Evolutionary conservation across 2,113 vertebrate species (phyloP), one percentile per base, ranked within the genome.

Genomic region (Macquaria australasica): DNA sequence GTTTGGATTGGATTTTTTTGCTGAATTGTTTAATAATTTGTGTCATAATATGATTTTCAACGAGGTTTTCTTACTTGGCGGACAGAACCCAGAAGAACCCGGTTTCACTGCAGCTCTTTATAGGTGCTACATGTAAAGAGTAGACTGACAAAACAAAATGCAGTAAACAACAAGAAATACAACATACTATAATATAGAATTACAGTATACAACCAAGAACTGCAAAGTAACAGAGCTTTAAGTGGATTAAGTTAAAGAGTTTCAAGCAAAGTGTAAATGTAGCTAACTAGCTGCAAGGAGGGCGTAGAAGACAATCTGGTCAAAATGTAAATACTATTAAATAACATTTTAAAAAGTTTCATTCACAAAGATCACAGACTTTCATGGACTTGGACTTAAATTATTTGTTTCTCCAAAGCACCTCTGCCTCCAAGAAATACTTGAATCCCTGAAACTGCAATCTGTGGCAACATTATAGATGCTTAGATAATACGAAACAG

Each of bases 361-460:
- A 73, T 80, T 72, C 43, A 80, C 41, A 39, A 55, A 72, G 39
- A 28, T 28, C n/a, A 7, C 12, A 1, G 18, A 59, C 51, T 66
- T 8, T 43, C 8, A 41, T n/a, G 3, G 5, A 23, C 37, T 9
- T 18, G 28, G 28, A 31, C 67, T 70, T 45, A 6, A 21, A 5
- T 23, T 6, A n/a, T 48, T 63, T 62, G 39, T 48, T 70, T 59
- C 41, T 51, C 72, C 39, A 12, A 6, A 78, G 28, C 0, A 4
- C 21, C 10, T 70, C 8, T 59, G 55, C 21, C 56, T 80, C 71
- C 48, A 41, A 62, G 63, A 71, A 73, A 67, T 56, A 16, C 59
- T 77, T 31, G 39, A 64, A 51, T 21, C 64, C 79, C n/a, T 20
- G 16, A 41, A 6, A 56, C 37, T 21, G 6, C 60, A 9, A 39